phyloP scores from a whole-genome alignment of 2,113 vertebrate genomes.

The Cinclus mexicanus region DNA sequence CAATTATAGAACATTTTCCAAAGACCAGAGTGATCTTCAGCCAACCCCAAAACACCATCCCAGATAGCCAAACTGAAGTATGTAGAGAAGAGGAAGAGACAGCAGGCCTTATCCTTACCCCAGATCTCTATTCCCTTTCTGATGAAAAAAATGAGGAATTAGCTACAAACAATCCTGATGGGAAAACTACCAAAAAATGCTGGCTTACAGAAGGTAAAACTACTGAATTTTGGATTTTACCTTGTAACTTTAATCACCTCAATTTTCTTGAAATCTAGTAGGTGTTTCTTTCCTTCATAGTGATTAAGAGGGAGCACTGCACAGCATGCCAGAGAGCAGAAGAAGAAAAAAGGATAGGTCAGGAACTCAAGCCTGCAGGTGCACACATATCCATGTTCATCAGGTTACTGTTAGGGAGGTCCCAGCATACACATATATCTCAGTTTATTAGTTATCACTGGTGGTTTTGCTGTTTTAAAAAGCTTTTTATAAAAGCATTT shows the following conservation, averaged over 20 bases:
- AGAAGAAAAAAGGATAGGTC: slow-evolving; percentile 64
- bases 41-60: background rate
- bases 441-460: background rate
- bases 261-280: slow-evolving; percentile 72
- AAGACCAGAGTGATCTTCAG: background rate
- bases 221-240: slow-evolving; percentile 49
- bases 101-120: background rate
- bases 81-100: background rate
- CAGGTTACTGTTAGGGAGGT: background rate
- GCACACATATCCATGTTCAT: slow-evolving; percentile 8
- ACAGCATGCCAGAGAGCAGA: slow-evolving; percentile 58
- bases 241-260: slow-evolving; percentile 77
- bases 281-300: slow-evolving; percentile 77
- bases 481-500: background rate
- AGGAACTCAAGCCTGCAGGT: slow-evolving; percentile 34
- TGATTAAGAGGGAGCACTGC: slow-evolving; percentile 68
- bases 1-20: background rate
- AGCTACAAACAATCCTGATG: background rate
- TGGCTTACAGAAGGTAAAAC: slow-evolving; percentile 8
- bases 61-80: background rate
- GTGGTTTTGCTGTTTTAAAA: background rate
- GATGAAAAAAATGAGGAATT: background rate
- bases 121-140: background rate
- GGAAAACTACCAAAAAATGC: background rate
- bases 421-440: background rate